Evolutionary conservation across 35 echinoderm and acorn worm species (phyloP).

Genomic region (Ptychodera flava): DNA sequence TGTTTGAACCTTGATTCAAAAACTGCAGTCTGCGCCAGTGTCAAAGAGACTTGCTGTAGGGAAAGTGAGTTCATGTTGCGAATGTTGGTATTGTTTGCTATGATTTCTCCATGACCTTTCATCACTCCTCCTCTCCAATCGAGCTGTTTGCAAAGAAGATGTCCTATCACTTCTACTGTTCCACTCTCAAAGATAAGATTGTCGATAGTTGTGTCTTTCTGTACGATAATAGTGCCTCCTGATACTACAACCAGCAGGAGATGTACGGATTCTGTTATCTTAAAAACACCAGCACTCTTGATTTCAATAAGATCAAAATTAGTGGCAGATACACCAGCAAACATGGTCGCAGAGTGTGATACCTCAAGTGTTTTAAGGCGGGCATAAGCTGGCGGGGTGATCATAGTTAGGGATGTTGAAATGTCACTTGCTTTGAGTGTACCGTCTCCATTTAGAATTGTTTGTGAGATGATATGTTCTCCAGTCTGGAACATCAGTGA

Average conservation of each 20-base stretch:
- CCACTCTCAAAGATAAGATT: not conserved
- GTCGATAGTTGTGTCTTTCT: not conserved
- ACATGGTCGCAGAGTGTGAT: not conserved
- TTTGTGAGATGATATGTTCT: not conserved
- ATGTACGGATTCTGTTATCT: not conserved
- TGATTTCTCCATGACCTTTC: not conserved
- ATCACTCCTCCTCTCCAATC: not conserved
- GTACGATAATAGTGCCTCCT: not conserved
- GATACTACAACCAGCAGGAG: not conserved
- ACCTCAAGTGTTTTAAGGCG: not conserved
- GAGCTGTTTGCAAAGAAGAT: not conserved
- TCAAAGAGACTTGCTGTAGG: not conserved
- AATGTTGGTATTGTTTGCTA: not conserved
- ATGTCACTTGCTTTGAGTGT: not conserved
- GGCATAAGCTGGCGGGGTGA: too few relatives aligned
- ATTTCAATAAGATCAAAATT: not conserved
- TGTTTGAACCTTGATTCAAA: not conserved
- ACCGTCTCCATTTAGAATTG: not conserved
- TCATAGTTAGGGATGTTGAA: too few relatives aligned
- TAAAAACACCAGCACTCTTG: not conserved
- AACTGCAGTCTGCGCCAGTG: not conserved
- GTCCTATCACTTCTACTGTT: not conserved
- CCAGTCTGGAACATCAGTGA: not conserved
- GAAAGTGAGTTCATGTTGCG: not conserved
- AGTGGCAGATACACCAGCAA: not conserved